Conservation (phyloP, 2,113 vertebrate genomes). For the Pelmatolapia mariae region DNA sequence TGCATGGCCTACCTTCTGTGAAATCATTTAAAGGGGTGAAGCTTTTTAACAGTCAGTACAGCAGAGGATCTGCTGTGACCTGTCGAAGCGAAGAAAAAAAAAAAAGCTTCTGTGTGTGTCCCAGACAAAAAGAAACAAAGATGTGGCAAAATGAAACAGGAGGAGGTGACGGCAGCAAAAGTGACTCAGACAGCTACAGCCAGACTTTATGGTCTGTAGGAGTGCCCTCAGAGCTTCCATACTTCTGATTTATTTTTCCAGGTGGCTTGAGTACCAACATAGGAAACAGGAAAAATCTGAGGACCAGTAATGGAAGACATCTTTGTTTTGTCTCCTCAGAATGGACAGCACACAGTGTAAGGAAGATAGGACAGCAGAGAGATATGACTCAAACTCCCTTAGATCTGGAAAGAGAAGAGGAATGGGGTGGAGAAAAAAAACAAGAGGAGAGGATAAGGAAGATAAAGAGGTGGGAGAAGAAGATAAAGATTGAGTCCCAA, state of each 20-base stretch:
- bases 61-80: background rate
- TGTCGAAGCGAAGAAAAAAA: background rate
- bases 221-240: background rate
- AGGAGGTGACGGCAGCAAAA: background rate
- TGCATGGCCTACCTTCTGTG: background rate
- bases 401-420: constrained; percentile 58
- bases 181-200: background rate
- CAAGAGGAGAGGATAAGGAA: background rate
- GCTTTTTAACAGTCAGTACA: constrained; percentile 4
- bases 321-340: constrained; percentile 47
- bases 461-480: background rate
- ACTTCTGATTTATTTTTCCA: background rate
- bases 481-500: background rate
- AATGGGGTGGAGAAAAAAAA: background rate
- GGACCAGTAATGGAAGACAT: constrained; percentile 61
- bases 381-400: constrained; percentile 55
- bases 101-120: background rate
- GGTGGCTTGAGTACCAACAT: background rate
- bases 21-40: constrained; percentile 8
- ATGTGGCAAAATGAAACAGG: background rate
- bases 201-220: background rate
- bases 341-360: constrained; percentile 46
- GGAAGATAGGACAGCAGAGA: constrained; percentile 51
- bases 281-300: constrained; percentile 5
- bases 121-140: background rate